Evolutionary conservation across 2,888 invertebrate genomes (phyloP), one percentile per base, ranked within the genome.

Genomic region (Pollenia amentaria): DNA sequence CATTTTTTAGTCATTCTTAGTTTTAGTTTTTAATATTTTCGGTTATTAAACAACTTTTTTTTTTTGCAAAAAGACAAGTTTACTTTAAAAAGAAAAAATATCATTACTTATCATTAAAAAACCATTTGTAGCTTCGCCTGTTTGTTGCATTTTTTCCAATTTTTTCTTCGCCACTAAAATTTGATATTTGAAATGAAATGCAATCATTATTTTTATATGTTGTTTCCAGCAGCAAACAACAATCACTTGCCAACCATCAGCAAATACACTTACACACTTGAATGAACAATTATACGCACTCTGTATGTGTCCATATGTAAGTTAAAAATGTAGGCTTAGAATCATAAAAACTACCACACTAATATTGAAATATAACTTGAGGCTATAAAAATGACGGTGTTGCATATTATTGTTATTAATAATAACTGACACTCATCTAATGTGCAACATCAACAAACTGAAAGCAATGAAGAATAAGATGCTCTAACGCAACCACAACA

Each of bases 401-500:
- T 88, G 87, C 86, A 84, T 75, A 88, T 89, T 89, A 89, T 88
- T 88, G 88, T 89, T 89, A 89, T 89, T 89, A 89, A 89, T 89
- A 88, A 88, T 88, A 87, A 87, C 88, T 88, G 89, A 88, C 89
- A 89, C 88, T 87, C 78, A 84, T 88, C 88, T 88, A 88, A 86
- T 84, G 88, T 84, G 84, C 87, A 87, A 81, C 87, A 87, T 80
- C 79, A 84, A 86, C 77, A 78, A 77, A 75, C 46, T 55, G 44
- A 40, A 55, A 69, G 44, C 40, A 55, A 55, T 44, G 11, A 29
- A n/a, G 60, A 55, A 83, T 73, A 46, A 69, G 79, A 67, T 62
- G 29, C 46, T 67, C 48, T 78, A 70, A 72, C 51, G 57, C 84
- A 69, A 10, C 46, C 65, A 60, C 29, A 29, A 29, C 29, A 29